phyloP scores from a whole-genome alignment of 2,888 invertebrate genomes.

The Eucera pruinosa region DNA sequence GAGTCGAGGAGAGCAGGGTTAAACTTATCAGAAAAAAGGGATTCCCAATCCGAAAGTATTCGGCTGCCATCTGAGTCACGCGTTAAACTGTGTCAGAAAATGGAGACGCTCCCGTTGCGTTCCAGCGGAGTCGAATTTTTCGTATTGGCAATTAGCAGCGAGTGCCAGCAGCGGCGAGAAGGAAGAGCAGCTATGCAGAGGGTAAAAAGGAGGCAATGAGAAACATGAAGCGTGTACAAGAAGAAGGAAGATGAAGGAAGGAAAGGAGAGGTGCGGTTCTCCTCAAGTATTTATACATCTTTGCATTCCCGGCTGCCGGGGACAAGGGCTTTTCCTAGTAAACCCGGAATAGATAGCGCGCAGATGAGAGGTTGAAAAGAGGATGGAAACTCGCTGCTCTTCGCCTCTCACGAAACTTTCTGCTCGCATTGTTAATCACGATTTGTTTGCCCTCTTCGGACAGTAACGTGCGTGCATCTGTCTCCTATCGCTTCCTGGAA shows the following conservation, averaged over 20 bases:
- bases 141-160: conserved; percentile 71
- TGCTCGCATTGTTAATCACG: conserved; percentile 37
- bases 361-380: conserved; percentile 58
- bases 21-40: not conserved
- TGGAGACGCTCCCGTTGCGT: conserved; percentile 26
- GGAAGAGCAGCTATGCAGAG: conserved; percentile 9
- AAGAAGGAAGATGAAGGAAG: conserved; percentile 22
- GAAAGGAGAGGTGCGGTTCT: conserved; percentile 32
- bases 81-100: conserved; percentile 57
- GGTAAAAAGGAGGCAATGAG: conserved; percentile 16
- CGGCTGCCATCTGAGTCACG: conserved; percentile 41
- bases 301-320: conserved; percentile 65
- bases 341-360: conserved; percentile 77
- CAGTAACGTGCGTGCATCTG: conserved; percentile 49
- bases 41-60: conserved; percentile 26
- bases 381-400: conserved; percentile 31
- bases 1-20: too few relatives aligned
- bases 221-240: conserved; percentile 1
- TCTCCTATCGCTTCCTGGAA: conserved; percentile 35
- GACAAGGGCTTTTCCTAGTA: conserved; percentile 78
- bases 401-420: not conserved
- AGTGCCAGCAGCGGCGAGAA: conserved; percentile 25
- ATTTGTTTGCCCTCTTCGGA: conserved; percentile 39
- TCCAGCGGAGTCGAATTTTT: conserved; percentile 58
- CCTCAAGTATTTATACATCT: conserved; percentile 70